Evolutionary conservation across 2,797 vertebrate genomes (phyloP).

Genomic region (Danio tinwini): DNA sequence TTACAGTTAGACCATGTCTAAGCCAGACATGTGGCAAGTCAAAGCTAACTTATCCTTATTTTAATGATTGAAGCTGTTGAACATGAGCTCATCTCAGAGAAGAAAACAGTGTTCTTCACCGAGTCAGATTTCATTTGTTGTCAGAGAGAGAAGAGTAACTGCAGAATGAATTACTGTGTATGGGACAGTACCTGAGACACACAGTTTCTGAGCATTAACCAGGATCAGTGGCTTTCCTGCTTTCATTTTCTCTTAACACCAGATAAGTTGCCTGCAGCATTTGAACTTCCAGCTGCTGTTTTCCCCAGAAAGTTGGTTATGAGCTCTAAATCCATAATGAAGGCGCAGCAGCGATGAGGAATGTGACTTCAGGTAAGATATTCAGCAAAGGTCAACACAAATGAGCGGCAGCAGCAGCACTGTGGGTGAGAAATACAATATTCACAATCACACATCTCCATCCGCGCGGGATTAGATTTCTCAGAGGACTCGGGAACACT

Average conservation of each 20-base stretch:
- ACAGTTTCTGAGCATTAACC: neutral
- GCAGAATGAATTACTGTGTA: too few species aligned
- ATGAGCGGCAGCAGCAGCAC: neutral
- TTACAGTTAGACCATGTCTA: neutral
- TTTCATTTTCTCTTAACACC: neutral
- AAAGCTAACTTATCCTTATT: too few species aligned
- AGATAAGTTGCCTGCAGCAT: neutral
- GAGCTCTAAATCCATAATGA: neutral
- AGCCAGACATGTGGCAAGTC: too few species aligned
- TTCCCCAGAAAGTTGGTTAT: neutral
- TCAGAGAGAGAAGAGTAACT: too few species aligned
- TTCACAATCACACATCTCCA: neutral
- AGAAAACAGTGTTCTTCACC: neutral
- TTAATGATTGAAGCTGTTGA: neutral
- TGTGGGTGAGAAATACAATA: conserved; percentile 5
- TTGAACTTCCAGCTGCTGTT: neutral
- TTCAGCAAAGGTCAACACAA: conserved; percentile 1
- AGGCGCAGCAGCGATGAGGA: neutral
- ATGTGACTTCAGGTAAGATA: neutral
- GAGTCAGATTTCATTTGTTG: too few species aligned
- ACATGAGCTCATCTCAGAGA: neutral
- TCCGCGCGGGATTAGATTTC: neutral
- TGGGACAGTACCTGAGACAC: neutral
- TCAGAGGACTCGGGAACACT: neutral
- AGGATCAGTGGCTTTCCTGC: neutral